Conservation (phyloP, 1,140 invertebrate species). For the Achatina immaculata region DNA sequence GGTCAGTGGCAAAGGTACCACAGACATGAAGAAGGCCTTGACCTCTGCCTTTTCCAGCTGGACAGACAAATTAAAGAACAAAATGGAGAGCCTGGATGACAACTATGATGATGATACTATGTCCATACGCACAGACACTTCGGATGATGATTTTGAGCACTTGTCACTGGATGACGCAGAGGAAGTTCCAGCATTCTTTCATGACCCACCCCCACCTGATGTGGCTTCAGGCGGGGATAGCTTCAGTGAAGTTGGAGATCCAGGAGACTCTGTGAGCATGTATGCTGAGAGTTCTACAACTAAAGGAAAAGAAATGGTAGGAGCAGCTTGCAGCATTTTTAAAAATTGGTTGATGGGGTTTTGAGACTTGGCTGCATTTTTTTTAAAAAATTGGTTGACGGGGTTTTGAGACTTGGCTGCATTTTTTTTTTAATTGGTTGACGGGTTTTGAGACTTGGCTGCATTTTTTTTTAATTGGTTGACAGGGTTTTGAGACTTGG, state of each 20-base stretch:
- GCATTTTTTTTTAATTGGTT: no score
- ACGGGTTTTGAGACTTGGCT: no score
- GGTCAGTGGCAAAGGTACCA: neutral
- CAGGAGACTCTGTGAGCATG: slow-evolving; percentile 77
- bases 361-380: no score
- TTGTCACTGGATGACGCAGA: slow-evolving; percentile 65
- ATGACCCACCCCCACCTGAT: slow-evolving; percentile 48
- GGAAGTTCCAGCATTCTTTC: slow-evolving; percentile 62
- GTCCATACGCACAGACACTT: slow-evolving; percentile 71
- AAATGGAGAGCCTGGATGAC: slow-evolving; percentile 55
- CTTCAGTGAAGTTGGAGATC: slow-evolving; percentile 86
- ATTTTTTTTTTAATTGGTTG: no score
- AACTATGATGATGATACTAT: slow-evolving; percentile 62
- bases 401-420: no score
- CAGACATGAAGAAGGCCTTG: slow-evolving; percentile 61
- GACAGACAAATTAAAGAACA: slow-evolving; percentile 61
- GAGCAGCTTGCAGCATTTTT: no score
- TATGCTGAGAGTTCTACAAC: slow-evolving; percentile 60
- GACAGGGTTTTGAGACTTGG: no score
- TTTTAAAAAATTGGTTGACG: no score
- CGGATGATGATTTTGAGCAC: slow-evolving; percentile 71
- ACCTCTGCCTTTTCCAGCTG: slow-evolving; percentile 59
- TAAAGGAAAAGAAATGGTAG: slow-evolving; percentile 59
- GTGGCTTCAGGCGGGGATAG: slow-evolving; percentile 77
- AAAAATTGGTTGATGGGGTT: no score